Base-by-base conservation (phyloP, 2,888 invertebrate genomes). In the Phyllotreta striolata region DNA sequence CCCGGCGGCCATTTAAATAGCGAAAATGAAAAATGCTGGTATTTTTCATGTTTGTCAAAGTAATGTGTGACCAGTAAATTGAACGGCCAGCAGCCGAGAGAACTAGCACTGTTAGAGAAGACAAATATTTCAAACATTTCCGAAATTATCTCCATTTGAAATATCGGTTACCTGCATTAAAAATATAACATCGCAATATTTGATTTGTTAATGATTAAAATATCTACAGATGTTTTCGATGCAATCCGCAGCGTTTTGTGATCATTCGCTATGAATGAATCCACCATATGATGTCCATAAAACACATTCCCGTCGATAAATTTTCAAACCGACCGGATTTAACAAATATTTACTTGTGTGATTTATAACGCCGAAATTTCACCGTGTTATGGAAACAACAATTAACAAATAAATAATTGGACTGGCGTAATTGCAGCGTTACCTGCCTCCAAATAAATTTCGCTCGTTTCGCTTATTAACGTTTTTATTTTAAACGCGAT, bases 11-110 rank as follows among this genome's bases (percentile, higher is more conserved):
- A 61, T 64, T 61, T 44, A 46, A 57, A 61, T 24, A 57, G 62
- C 67, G 63, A 62, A 62, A 63, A 62, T 69, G 68, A 69, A 69
- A 69, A 69, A 69, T 66, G 68, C 51, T 35, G 37, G 39, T 61
- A 73, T 74, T 74, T 75, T 75, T 75, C 75, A 73, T 69, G 71
- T 73, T 73, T 73, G 73, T 74, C 73, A 73, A 69, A 70, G 69
- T 72, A 72, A 74, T 70, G 69, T 73, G 75, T 65, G 73, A 62
- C 73, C 60, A 66, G 66, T 72, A 72, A 24, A 74, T 74, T 74
- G 74, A 73, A 66, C 60, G 68, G 63, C 61, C 60, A 44, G 56
- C 62, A n/a, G 49, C 46, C 57, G 46, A 57, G 57, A 38, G 24
- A n/a, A 43, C 55, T 43, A 34, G 41, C 10, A 55, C 60, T 24